Percentiles rank a stretch among this genome's conserved stretches.
Evolutionary conservation across 1,140 invertebrate species (phyloP).

Genomic region (Lysiphlebus fabarum): DNA sequence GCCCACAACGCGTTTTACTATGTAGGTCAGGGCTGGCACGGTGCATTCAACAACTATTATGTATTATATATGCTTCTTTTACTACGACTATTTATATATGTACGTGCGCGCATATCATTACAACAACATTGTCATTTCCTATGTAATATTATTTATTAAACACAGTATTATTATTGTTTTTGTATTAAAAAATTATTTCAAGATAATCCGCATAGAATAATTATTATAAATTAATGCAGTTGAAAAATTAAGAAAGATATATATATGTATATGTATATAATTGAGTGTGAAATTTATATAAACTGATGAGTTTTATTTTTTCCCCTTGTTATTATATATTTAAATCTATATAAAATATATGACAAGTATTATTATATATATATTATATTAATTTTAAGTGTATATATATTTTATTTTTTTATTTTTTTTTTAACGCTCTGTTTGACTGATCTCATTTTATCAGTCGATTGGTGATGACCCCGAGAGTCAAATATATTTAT

Average conservation of each 20-base stretch:
- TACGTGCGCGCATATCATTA: no score
- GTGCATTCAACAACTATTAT: slow-evolving; percentile 47
- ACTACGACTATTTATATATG: no score
- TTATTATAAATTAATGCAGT: no score
- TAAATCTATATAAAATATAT: not conserved
- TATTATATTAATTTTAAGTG: slow-evolving; percentile 17
- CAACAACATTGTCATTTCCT: slow-evolving; percentile 12
- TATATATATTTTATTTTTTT: no score
- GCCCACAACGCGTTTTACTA: slow-evolving; percentile 54
- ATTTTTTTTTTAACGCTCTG: slow-evolving; percentile 21
- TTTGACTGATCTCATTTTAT: slow-evolving; percentile 15
- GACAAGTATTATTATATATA: no score
- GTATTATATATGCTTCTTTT: not conserved
- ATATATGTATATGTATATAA: not conserved
- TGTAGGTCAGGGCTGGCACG: slow-evolving; percentile 53
- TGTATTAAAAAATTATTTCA: no score
- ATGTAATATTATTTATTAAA: not conserved
- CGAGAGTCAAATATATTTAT: no score
- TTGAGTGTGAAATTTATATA: slow-evolving; percentile 3
- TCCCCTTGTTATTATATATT: not conserved
- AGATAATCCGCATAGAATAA: no score
- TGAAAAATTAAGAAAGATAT: no score
- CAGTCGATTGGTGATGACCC: slow-evolving; percentile 5
- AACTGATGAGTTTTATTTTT: not conserved
- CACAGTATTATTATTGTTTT: no score